phyloP scores from a whole-genome alignment of 2,113 vertebrate genomes.

The Pomatorhinus ruficollis region DNA sequence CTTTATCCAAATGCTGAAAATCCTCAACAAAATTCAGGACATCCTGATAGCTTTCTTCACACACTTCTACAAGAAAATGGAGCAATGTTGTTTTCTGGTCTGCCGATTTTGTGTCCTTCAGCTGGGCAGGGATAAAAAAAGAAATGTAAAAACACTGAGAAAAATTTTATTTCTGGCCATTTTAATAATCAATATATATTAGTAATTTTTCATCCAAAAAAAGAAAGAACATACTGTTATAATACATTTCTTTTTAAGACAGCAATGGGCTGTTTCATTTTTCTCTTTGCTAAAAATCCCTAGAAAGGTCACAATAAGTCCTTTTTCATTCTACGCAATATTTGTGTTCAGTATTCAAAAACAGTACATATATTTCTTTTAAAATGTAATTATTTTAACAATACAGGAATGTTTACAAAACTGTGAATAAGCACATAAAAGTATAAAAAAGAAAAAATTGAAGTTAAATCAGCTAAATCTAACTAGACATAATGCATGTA shows the following conservation, averaged over 20 bases:
- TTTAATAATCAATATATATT: background rate
- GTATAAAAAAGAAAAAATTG: background rate
- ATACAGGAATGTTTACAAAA: background rate
- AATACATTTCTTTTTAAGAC: background rate
- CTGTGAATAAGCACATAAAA: background rate
- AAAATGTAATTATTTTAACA: background rate
- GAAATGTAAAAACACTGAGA: background rate
- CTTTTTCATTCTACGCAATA: background rate
- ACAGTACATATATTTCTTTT: background rate
- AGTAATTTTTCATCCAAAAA: background rate
- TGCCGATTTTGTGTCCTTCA: slow-evolving; percentile 93
- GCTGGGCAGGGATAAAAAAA: slow-evolving; percentile 55
- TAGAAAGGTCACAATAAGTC: background rate
- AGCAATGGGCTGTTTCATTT: background rate
- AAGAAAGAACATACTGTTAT: background rate
- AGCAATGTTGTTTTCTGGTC: slow-evolving; percentile 94
- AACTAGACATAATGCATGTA: background rate
- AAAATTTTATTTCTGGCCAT: background rate
- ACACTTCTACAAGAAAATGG: slow-evolving; percentile 90
- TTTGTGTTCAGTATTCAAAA: background rate
- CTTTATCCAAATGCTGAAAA: slow-evolving; percentile 90
- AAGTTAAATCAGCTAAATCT: background rate
- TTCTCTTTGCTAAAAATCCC: background rate
- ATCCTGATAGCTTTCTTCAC: slow-evolving; percentile 89
- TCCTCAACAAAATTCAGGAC: slow-evolving; percentile 87